phyloP scores from a whole-genome alignment of 1,140 invertebrate species.

The Zaprionus ornatus region DNA sequence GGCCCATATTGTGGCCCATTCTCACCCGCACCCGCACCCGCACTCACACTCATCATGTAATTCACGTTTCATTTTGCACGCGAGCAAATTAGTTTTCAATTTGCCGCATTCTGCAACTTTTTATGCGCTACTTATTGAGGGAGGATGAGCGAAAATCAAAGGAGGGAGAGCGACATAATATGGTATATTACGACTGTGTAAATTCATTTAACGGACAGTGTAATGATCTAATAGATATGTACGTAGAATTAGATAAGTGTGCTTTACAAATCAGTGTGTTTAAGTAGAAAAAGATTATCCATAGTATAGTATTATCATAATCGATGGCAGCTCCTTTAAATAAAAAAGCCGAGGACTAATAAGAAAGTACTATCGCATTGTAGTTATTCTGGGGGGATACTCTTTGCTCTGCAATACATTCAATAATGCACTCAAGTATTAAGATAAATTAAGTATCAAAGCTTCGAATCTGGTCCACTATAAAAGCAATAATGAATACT shows the following conservation, averaged over 20 bases:
- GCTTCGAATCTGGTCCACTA: too few relatives aligned
- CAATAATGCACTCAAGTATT: too few relatives aligned
- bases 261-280: not conserved
- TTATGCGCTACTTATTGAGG: not conserved
- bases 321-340: not conserved
- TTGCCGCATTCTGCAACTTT: constrained; percentile 43
- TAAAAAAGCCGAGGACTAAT: too few relatives aligned
- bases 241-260: too few relatives aligned
- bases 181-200: not conserved
- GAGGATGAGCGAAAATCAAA: not conserved
- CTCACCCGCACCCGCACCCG: constrained; percentile 20
- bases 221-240: too few relatives aligned
- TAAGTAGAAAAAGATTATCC: not conserved
- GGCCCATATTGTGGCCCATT: constrained; percentile 72
- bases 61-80: constrained; percentile 69
- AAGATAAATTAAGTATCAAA: too few relatives aligned
- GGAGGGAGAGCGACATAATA: not conserved
- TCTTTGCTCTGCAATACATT: too few relatives aligned
- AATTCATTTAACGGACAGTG: not conserved
- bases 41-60: constrained; percentile 36
- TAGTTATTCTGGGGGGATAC: too few relatives aligned
- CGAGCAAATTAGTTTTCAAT: constrained; percentile 74
- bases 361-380: too few relatives aligned
- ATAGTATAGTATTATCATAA: not conserved
- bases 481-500: not conserved